Evolutionary conservation across 2,113 vertebrate genomes (phyloP).

Genomic region (Nibea coibor): DNA sequence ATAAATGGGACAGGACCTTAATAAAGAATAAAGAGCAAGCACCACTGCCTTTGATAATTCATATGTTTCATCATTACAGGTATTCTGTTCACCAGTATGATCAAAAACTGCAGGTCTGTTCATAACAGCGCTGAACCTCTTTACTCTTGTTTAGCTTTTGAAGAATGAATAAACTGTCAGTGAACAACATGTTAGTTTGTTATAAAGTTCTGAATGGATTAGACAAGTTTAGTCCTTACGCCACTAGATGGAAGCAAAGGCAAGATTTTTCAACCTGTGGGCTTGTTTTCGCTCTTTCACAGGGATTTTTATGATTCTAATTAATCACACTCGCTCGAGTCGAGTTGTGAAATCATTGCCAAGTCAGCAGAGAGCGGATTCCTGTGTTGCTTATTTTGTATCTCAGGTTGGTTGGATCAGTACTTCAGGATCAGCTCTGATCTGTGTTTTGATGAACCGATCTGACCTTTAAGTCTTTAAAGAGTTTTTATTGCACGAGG

Average conservation of each 20-base stretch:
- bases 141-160: background rate
- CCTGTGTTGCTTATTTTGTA: background rate
- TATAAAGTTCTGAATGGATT: background rate
- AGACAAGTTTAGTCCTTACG: background rate
- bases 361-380: background rate
- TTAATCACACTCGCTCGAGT: background rate
- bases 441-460: background rate
- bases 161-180: background rate
- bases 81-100: background rate
- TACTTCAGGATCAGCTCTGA: background rate
- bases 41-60: background rate
- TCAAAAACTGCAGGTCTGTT: background rate
- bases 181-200: background rate
- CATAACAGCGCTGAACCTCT: background rate
- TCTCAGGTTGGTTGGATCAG: background rate
- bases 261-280: background rate
- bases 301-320: background rate
- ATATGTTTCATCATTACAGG: background rate
- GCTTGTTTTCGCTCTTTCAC: background rate
- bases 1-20: background rate
- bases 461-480: background rate
- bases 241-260: constrained; percentile 61
- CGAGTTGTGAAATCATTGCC: background rate
- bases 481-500: background rate
- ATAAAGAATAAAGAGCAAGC: background rate